Conservation (phyloP, 2,888 invertebrate species). For the Drosophila formosana region DNA sequence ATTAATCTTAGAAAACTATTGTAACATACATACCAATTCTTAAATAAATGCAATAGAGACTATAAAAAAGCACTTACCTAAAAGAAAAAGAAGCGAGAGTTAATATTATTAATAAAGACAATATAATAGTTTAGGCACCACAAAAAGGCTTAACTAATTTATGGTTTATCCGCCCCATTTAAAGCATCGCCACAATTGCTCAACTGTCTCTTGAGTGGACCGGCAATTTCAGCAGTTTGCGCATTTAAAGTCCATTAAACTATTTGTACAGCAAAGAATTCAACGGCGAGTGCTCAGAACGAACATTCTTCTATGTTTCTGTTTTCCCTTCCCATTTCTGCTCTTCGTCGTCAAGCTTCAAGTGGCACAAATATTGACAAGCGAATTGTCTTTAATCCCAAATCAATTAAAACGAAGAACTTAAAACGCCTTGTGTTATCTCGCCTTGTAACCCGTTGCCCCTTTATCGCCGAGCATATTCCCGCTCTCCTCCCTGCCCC, state of each 20-base stretch:
- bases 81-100: slow-evolving; percentile 41
- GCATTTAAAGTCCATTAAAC: slow-evolving; percentile 45
- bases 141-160: slow-evolving; percentile 36
- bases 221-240: slow-evolving; percentile 22
- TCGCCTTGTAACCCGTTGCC: neutral
- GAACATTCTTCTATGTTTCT: slow-evolving; percentile 4
- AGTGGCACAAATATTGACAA: slow-evolving; percentile 59
- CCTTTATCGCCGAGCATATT: neutral
- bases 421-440: slow-evolving; percentile 20
- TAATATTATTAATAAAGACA: slow-evolving; percentile 33
- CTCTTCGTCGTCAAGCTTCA: slow-evolving; percentile 9
- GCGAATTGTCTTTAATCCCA: slow-evolving; percentile 40
- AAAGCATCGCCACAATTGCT: slow-evolving; percentile 5
- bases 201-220: slow-evolving; percentile 17
- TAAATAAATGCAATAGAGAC: neutral
- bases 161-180: slow-evolving; percentile 18
- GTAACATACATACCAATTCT: slow-evolving; percentile 51
- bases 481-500: neutral
- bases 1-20: neutral
- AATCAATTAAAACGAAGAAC: slow-evolving; percentile 52
- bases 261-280: slow-evolving; percentile 20
- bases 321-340: neutral
- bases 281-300: slow-evolving; percentile 15
- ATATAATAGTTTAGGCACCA: neutral
- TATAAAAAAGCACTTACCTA: slow-evolving; percentile 55